These are phyloP conservation scores for Poeciliopsis gracilis DNA, from an alignment of 2,797 vertebrate genomes.

Conservation along the genomic window DNA sequence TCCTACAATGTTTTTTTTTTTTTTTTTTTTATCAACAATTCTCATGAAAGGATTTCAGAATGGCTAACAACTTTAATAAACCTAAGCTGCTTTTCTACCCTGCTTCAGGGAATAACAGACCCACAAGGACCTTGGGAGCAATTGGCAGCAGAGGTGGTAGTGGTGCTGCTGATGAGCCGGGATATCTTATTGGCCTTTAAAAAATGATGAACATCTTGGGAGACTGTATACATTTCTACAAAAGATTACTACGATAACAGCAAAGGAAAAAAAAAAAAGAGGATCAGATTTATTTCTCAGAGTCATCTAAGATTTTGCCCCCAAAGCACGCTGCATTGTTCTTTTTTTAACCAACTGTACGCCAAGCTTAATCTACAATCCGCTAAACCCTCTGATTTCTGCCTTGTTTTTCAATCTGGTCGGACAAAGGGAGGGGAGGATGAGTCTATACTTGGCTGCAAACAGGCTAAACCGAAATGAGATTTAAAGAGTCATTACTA, in stretches of 20 bases:
- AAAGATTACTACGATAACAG: constrained; percentile 31
- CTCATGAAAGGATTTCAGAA: constrained; percentile 72
- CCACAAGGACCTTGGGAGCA: constrained; percentile 50
- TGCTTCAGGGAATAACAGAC: constrained; percentile 63
- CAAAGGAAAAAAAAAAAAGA: background rate
- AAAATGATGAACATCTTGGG: constrained; percentile 40
- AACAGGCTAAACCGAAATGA: constrained; percentile 19
- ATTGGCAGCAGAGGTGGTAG: background rate
- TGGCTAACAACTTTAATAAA: constrained; percentile 75
- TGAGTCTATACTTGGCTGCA: constrained; percentile 16
- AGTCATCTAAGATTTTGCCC: constrained; percentile 28
- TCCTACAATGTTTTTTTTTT: constrained; percentile 35
- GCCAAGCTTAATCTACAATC: constrained; percentile 74
- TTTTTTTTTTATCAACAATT: constrained; percentile 54
- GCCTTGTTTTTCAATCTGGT: constrained; percentile 70
- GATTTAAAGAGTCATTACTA: constrained; percentile 26
- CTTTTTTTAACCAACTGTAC: constrained; percentile 53
- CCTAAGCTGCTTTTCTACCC: constrained; percentile 81
- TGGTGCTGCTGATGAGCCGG: background rate
- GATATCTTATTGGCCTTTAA: constrained; percentile 41
- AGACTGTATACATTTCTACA: constrained; percentile 25
- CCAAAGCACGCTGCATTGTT: constrained; percentile 52
- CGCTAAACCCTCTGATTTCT: constrained; percentile 74
- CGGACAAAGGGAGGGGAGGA: constrained; percentile 31
- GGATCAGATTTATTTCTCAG: constrained; percentile 25